A percentile compares a stretch with the other conserved stretches of the same genome.
These are phyloP conservation scores for Macropus fuliginosus DNA, from an alignment of 2,797 vertebrate species.

Conservation along the genomic window DNA sequence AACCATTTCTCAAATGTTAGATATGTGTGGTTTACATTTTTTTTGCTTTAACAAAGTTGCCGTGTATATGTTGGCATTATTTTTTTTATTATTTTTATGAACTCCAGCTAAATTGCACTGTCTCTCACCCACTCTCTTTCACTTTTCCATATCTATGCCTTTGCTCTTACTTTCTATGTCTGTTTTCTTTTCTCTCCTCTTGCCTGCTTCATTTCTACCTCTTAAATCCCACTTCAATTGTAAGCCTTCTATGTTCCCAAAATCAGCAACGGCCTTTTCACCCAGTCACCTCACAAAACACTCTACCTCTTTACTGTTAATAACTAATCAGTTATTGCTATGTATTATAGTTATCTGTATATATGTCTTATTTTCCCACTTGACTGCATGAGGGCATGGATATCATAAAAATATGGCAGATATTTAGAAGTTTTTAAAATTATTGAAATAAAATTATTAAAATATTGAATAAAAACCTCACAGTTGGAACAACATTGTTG, in stretches of 20 bases:
- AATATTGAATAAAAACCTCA: background rate
- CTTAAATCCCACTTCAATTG: background rate
- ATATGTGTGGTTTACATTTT: background rate
- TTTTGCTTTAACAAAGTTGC: background rate
- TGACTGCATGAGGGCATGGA: background rate
- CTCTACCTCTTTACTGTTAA: background rate
- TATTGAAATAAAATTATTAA: background rate
- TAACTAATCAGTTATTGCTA: background rate
- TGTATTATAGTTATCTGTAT: background rate
- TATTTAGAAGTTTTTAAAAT: background rate
- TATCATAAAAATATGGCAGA: background rate
- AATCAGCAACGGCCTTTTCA: background rate
- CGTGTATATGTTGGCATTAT: background rate
- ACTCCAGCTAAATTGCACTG: background rate
- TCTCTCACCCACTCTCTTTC: background rate
- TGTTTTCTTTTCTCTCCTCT: background rate
- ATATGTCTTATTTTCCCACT: background rate
- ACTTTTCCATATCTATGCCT: background rate
- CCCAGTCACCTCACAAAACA: background rate
- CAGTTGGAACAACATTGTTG: background rate
- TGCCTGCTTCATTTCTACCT: background rate
- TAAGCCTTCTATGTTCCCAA: background rate
- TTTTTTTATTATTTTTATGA: background rate
- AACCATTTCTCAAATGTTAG: background rate
- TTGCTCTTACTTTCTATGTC: background rate